Evolutionary conservation across 2,797 vertebrate genomes (phyloP).

Genomic region (Percopsis omiscomaycus): DNA sequence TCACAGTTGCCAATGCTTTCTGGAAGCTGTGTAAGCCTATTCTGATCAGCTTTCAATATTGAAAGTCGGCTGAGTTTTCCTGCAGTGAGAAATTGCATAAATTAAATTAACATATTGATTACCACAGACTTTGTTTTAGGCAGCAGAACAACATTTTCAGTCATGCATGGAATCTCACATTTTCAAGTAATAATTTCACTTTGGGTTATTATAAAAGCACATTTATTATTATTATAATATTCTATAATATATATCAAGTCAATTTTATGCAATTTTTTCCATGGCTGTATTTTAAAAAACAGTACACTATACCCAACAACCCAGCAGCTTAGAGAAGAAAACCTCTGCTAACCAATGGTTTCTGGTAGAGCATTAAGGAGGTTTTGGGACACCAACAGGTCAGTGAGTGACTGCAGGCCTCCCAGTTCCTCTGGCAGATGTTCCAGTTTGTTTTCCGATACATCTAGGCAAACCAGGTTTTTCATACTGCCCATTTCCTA

Average conservation of each 20-base stretch:
- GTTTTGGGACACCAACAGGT: slow-evolving; percentile 97
- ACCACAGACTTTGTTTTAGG: neutral
- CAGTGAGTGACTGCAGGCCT: slow-evolving; percentile 84
- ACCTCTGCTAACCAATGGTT: slow-evolving; percentile 83
- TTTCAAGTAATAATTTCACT: too few relatives aligned
- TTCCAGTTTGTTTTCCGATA: slow-evolving; percentile 97
- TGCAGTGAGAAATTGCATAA: slow-evolving; percentile 52
- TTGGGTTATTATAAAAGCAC: too few relatives aligned
- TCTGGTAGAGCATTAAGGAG: slow-evolving; percentile 89
- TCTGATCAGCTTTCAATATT: slow-evolving; percentile 95
- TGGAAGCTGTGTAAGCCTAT: slow-evolving; percentile 86
- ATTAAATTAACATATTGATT: neutral
- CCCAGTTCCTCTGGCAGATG: slow-evolving; percentile 92
- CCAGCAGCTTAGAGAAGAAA: neutral
- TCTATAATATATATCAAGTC: too few relatives aligned
- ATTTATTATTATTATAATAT: too few relatives aligned
- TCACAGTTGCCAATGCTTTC: slow-evolving; percentile 94
- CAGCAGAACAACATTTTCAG: neutral
- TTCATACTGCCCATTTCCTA: slow-evolving; percentile 93
- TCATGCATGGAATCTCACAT: too few relatives aligned
- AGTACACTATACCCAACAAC: too few relatives aligned
- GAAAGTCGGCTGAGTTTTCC: slow-evolving; percentile 91
- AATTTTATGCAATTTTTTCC: too few relatives aligned
- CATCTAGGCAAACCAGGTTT: slow-evolving; percentile 92
- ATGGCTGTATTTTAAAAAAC: too few relatives aligned